Conservation (phyloP, 2,888 invertebrate genomes). For the Lepidocyrtinus sp. region DNA sequence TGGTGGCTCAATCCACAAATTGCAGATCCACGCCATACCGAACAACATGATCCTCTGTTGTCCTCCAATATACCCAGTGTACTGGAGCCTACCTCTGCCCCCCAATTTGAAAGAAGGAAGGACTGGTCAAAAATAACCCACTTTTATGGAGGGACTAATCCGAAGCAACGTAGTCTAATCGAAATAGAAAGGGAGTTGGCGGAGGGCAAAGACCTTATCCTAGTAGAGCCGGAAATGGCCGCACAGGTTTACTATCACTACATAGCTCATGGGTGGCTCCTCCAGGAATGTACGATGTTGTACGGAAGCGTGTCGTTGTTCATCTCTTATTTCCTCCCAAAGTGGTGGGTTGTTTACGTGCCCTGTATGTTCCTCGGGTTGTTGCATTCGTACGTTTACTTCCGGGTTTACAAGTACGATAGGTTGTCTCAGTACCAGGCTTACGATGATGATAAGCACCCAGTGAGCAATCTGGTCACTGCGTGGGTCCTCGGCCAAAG, state of each 20-base stretch:
- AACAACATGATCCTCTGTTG: not conserved
- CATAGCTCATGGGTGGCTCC: conserved; percentile 33
- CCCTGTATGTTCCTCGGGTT: conserved; percentile 15
- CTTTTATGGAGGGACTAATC: not conserved
- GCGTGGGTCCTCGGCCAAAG: conserved; percentile 42
- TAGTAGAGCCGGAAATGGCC: conserved; percentile 22
- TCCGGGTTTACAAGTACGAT: conserved; percentile 37
- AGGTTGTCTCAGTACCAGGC: conserved; percentile 46
- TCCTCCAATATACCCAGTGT: conserved; percentile 1
- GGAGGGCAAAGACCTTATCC: conserved; percentile 29
- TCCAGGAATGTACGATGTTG: conserved; percentile 35
- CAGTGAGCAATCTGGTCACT: conserved; percentile 32
- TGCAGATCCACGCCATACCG: conserved; percentile 3
- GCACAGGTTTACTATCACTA: conserved; percentile 31
- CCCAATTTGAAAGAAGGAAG: not conserved
- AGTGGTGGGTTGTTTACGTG: conserved; percentile 24
- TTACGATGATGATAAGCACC: conserved; percentile 40
- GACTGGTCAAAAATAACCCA: conserved; percentile 26
- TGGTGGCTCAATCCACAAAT: conserved; percentile 29
- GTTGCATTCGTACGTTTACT: conserved; percentile 37
- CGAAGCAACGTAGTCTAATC: not conserved
- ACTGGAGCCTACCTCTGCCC: conserved; percentile 11
- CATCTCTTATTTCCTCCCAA: conserved; percentile 21
- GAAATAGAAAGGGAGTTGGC: conserved; percentile 33
- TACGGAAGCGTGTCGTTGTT: conserved; percentile 5